phyloP scores from a whole-genome alignment of 2,797 vertebrate species.

The Menidia menidia region DNA sequence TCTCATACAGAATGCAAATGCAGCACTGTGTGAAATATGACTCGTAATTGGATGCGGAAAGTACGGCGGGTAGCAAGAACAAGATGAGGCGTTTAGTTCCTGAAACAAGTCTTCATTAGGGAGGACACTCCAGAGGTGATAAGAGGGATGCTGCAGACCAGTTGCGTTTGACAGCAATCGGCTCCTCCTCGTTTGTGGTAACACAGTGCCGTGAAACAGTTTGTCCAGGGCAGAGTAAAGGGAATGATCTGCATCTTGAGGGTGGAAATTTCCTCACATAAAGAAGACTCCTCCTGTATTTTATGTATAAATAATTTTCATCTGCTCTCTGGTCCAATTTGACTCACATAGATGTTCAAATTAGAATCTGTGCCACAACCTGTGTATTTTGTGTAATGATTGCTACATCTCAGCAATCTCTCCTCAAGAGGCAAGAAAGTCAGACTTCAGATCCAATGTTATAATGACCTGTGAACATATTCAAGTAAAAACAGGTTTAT shows the following conservation, averaged over 20 bases:
- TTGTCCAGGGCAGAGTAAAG: conserved; percentile 39
- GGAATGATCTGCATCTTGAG: conserved; percentile 47
- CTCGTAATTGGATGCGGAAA: conserved; percentile 76
- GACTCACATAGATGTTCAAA: conserved; percentile 9
- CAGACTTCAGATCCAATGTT: not conserved
- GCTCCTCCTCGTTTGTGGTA: conserved; percentile 67
- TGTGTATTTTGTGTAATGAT: not conserved
- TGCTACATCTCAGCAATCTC: not conserved
- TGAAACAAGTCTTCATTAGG: conserved; percentile 68
- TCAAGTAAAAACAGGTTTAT: not conserved
- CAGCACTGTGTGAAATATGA: conserved; percentile 72
- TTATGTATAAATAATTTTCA: conserved; percentile 30
- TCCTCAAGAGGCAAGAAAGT: not conserved
- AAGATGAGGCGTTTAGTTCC: conserved; percentile 40
- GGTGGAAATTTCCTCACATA: conserved; percentile 30
- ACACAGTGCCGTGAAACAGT: conserved; percentile 64
- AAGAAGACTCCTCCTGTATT: conserved; percentile 6
- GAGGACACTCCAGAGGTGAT: conserved; percentile 48
- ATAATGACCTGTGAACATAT: not conserved
- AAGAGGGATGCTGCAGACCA: conserved; percentile 42
- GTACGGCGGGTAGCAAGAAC: conserved; percentile 48
- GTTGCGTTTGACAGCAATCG: conserved; percentile 60
- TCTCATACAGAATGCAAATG: conserved; percentile 85
- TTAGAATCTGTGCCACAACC: not conserved
- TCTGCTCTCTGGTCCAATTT: conserved; percentile 24